phyloP scores from a whole-genome alignment of 2,888 invertebrate species.

The Microchrysa polita region DNA sequence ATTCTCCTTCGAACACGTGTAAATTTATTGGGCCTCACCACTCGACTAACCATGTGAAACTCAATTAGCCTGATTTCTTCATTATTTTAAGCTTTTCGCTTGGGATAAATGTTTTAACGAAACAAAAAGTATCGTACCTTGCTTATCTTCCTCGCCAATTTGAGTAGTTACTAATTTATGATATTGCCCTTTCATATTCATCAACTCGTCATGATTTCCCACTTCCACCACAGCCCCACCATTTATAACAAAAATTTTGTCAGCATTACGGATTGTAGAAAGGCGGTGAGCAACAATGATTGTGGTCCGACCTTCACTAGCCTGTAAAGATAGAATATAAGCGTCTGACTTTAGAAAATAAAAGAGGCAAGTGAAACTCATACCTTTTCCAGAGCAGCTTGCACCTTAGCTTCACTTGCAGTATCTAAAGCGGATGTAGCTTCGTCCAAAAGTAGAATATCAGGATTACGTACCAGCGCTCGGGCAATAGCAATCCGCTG shows the following conservation, averaged over 20 bases:
- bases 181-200: slow-evolving; percentile 73
- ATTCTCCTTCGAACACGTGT: no score
- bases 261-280: slow-evolving; percentile 77
- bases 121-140: no score
- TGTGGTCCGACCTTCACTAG: slow-evolving; percentile 78
- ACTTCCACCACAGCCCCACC: slow-evolving; percentile 74
- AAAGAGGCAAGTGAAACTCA: no score
- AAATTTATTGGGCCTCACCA: no score
- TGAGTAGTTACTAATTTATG: slow-evolving; percentile 77
- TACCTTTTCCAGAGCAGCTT: slow-evolving; percentile 79
- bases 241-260: slow-evolving; percentile 77
- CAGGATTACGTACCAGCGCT: slow-evolving; percentile 82
- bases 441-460: slow-evolving; percentile 82
- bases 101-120: no score
- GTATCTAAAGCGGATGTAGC: slow-evolving; percentile 91
- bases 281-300: slow-evolving; percentile 82
- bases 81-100: no score
- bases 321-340: slow-evolving; percentile 62
- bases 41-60: no score
- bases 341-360: no score
- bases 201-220: slow-evolving; percentile 76
- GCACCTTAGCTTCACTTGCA: slow-evolving; percentile 85
- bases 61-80: no score
- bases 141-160: slow-evolving; percentile 60
- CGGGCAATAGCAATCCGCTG: slow-evolving; percentile 91